Evolutionary conservation across 2,113 vertebrate species (phyloP).

Genomic region (Suncus etruscus): DNA sequence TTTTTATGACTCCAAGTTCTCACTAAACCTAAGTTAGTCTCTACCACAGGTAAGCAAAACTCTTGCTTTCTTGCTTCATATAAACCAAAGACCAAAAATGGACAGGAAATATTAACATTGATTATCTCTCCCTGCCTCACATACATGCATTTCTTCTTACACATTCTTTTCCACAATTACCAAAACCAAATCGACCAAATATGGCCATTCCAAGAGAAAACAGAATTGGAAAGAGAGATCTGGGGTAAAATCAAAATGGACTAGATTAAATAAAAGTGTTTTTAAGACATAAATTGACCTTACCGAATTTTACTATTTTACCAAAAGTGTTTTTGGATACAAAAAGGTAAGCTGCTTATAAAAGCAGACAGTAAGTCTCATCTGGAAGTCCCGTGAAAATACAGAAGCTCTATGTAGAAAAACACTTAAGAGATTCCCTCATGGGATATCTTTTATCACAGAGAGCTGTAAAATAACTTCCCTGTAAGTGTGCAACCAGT

Average conservation of each 20-base stretch:
- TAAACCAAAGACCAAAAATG: background rate
- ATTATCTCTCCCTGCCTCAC: background rate
- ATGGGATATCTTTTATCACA: background rate
- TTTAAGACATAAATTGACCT: constrained; percentile 26
- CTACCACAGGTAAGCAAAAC: background rate
- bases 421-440: background rate
- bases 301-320: background rate
- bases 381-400: background rate
- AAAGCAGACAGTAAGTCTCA: background rate
- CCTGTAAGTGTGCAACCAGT: background rate
- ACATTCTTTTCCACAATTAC: background rate
- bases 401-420: background rate
- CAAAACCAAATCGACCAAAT: background rate
- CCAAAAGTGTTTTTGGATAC: background rate
- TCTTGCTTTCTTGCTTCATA: constrained; percentile 21
- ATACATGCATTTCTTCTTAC: background rate
- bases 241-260: background rate
- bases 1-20: background rate
- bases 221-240: background rate
- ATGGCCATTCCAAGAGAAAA: background rate
- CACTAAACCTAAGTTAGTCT: constrained; percentile 20
- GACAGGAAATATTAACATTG: background rate
- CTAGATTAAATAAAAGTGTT: background rate
- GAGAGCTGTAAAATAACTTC: background rate
- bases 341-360: constrained; percentile 13